Evolutionary conservation across 2,888 invertebrate genomes (phyloP).

Genomic region (Lathronympha strigana): DNA sequence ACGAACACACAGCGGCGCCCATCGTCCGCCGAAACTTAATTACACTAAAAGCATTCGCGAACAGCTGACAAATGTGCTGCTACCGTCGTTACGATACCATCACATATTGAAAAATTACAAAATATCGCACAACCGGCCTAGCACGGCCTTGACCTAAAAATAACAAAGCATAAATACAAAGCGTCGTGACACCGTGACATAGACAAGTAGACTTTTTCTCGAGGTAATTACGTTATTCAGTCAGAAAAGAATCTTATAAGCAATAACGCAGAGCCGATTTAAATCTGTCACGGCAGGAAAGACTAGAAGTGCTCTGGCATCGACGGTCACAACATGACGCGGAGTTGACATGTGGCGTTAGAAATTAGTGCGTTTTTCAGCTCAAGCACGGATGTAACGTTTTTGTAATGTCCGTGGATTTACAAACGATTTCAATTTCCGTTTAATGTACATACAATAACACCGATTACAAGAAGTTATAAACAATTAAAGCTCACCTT

Average conservation of each 20-base stretch:
- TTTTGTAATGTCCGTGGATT: slow-evolving; percentile 19
- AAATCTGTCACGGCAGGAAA: slow-evolving; percentile 45
- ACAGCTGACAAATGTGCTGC: slow-evolving; percentile 46
- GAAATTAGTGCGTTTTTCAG: slow-evolving; percentile 43
- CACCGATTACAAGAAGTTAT: background rate
- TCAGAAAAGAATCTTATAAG: slow-evolving; percentile 40
- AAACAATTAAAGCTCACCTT: background rate
- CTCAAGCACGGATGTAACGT: slow-evolving; percentile 15
- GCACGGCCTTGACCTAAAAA: slow-evolving; percentile 75
- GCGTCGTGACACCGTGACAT: slow-evolving; percentile 71
- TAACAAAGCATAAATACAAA: slow-evolving; percentile 59
- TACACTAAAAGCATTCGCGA: slow-evolving; percentile 33
- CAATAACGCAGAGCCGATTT: slow-evolving; percentile 38
- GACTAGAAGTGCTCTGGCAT: slow-evolving; percentile 38
- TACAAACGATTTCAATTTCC: slow-evolving; percentile 26
- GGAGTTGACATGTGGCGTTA: slow-evolving; percentile 45
- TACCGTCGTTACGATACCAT: slow-evolving; percentile 39
- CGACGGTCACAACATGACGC: slow-evolving; percentile 41
- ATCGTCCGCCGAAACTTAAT: slow-evolving; percentile 29
- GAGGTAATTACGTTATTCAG: slow-evolving; percentile 27
- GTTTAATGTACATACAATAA: background rate
- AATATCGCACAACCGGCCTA: slow-evolving; percentile 33
- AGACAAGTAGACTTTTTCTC: slow-evolving; percentile 51
- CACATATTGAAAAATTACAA: slow-evolving; percentile 44
- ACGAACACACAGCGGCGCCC: slow-evolving; percentile 15